phyloP scores from a whole-genome alignment of 2,113 vertebrate species.

The Carettochelys insculpta region DNA sequence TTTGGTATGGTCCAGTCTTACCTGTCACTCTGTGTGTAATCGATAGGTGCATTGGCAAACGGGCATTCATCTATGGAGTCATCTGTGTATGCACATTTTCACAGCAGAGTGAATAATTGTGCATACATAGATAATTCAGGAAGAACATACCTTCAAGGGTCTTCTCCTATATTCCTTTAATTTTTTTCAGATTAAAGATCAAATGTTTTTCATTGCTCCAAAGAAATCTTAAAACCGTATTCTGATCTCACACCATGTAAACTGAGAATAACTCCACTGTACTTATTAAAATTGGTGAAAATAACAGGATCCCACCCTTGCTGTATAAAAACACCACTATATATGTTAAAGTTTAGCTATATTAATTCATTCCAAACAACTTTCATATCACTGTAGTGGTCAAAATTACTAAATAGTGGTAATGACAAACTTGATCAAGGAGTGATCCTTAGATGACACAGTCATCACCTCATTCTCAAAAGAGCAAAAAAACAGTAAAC shows the following conservation, averaged over 20 bases:
- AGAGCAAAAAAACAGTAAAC: constrained; percentile 53
- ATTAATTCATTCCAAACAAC: constrained; percentile 11
- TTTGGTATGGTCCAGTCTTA: not conserved
- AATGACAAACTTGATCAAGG: constrained; percentile 46
- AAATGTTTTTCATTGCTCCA: not conserved
- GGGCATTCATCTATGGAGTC: not conserved
- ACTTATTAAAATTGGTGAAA: not conserved
- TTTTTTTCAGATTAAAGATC: not conserved
- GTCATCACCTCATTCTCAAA: constrained; percentile 30
- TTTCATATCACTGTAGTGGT: constrained; percentile 13
- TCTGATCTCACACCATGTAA: not conserved
- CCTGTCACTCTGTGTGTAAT: not conserved
- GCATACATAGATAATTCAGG: not conserved
- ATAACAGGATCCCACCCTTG: not conserved
- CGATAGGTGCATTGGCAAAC: not conserved
- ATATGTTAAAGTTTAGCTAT: not conserved
- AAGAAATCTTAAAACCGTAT: not conserved
- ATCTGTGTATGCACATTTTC: not conserved
- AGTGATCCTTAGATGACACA: constrained; percentile 18
- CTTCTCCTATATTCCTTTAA: not conserved
- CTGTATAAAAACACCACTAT: not conserved
- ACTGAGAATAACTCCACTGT: not conserved
- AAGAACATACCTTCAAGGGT: not conserved
- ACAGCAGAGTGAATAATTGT: not conserved
- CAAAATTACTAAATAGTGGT: constrained; percentile 7